Evolutionary conservation across 1,140 invertebrate species (phyloP).

Genomic region (Neodiprion lecontei): DNA sequence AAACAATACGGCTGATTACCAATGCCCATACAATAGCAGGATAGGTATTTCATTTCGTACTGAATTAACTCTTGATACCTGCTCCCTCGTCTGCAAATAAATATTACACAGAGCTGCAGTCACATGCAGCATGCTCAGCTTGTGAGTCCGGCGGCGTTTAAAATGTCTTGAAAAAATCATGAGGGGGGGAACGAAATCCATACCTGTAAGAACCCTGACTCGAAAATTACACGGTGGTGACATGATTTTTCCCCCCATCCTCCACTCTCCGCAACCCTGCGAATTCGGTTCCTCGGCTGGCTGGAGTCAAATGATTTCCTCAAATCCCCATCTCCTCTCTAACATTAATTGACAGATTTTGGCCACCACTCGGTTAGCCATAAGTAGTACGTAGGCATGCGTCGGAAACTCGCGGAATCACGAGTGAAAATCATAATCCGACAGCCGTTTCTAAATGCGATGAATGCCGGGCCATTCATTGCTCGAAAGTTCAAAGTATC

Average conservation of each 20-base stretch:
- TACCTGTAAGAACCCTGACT: neutral
- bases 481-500: slow-evolving; percentile 43
- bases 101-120: neutral
- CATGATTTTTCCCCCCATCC: neutral
- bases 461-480: slow-evolving; percentile 23
- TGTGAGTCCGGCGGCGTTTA: too few relatives aligned
- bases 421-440: slow-evolving; percentile 27
- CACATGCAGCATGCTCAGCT: too few relatives aligned
- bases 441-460: slow-evolving; percentile 35
- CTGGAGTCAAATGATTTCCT: too few relatives aligned
- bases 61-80: slow-evolving; percentile 1
- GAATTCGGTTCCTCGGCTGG: too few relatives aligned
- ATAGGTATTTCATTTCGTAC: slow-evolving; percentile 5
- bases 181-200: too few relatives aligned
- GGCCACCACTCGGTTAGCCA: neutral
- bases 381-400: too few relatives aligned
- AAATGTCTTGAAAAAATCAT: too few relatives aligned
- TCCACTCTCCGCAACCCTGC: too few relatives aligned
- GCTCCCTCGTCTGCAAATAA: neutral
- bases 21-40: neutral
- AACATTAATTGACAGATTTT: slow-evolving; percentile 1
- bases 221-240: neutral
- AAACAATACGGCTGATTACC: slow-evolving; percentile 62
- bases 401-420: neutral
- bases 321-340: neutral